These are phyloP conservation scores for Drosophila acutilabella DNA, from an alignment of 2,888 invertebrate species.

Conservation along the genomic window DNA sequence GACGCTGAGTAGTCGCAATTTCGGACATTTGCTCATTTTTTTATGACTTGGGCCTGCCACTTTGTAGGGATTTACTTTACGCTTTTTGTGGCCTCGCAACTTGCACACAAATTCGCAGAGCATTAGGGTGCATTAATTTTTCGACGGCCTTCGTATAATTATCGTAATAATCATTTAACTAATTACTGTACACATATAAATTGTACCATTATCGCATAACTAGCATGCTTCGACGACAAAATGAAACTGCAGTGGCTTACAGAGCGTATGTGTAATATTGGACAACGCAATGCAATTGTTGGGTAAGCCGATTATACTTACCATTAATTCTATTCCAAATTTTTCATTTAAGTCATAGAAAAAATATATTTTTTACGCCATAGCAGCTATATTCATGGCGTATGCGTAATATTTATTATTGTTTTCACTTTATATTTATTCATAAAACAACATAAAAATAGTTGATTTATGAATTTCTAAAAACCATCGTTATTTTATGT, in stretches of 20 bases:
- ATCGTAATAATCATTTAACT: constrained; percentile 51
- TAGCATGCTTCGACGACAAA: background rate
- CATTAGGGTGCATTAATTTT: constrained; percentile 62
- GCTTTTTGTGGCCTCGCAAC: constrained; percentile 39
- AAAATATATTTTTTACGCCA: too few species aligned
- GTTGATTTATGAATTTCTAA: background rate
- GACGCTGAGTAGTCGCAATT: constrained; percentile 73
- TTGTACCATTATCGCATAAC: background rate
- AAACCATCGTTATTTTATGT: background rate
- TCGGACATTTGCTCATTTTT: constrained; percentile 61
- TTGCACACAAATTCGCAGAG: constrained; percentile 51
- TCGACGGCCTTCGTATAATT: constrained; percentile 56
- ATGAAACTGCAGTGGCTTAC: background rate
- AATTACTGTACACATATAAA: constrained; percentile 30
- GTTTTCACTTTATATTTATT: too few species aligned
- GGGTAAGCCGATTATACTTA: background rate
- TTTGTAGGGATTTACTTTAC: constrained; percentile 58
- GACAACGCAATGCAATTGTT: background rate
- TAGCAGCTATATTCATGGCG: background rate
- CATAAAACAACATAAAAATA: too few species aligned
- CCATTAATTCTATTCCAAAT: background rate
- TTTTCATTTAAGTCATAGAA: background rate
- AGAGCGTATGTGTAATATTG: constrained; percentile 8
- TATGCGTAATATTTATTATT: background rate
- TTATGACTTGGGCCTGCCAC: constrained; percentile 49